These are phyloP conservation scores for Philopedon plagiatum DNA, from an alignment of 2,888 invertebrate genomes.

Conservation along the genomic window DNA sequence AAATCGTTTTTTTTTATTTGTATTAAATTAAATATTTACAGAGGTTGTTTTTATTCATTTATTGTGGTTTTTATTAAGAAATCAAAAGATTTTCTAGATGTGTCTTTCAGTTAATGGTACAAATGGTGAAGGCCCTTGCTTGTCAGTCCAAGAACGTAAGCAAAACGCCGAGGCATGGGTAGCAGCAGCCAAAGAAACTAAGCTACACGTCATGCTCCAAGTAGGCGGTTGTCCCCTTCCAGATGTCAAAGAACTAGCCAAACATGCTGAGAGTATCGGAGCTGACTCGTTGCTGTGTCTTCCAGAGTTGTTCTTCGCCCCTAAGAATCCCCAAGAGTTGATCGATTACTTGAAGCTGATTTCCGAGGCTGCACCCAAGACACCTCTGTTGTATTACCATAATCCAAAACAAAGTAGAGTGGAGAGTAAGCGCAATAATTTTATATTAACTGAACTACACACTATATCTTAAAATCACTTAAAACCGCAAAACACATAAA, in stretches of 20 bases:
- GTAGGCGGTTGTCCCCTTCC: constrained; percentile 79
- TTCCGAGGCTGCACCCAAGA: constrained; percentile 65
- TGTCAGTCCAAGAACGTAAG: constrained; percentile 80
- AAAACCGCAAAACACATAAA: too few relatives aligned
- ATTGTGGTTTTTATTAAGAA: too few relatives aligned
- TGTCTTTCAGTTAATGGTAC: constrained; percentile 85
- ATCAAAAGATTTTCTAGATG: too few relatives aligned
- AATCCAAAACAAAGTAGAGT: constrained; percentile 82
- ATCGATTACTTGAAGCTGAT: constrained; percentile 78
- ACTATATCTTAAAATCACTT: too few relatives aligned
- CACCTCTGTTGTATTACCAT: constrained; percentile 88
- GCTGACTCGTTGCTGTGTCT: constrained; percentile 81
- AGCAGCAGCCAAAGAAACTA: constrained; percentile 70
- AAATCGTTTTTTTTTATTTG: too few relatives aligned
- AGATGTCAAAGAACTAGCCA: constrained; percentile 79
- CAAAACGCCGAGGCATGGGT: constrained; percentile 77
- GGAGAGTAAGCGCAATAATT: constrained; percentile 74
- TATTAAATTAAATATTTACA: too few relatives aligned
- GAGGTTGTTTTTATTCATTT: too few relatives aligned
- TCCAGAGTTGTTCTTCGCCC: constrained; percentile 85
- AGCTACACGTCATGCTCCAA: constrained; percentile 79
- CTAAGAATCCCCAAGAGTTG: constrained; percentile 73
- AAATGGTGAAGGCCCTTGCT: constrained; percentile 81
- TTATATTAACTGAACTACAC: background rate
- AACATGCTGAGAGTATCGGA: constrained; percentile 76